Evolutionary conservation across 2,113 vertebrate genomes (phyloP).

Genomic region (Colinus virginianus): DNA sequence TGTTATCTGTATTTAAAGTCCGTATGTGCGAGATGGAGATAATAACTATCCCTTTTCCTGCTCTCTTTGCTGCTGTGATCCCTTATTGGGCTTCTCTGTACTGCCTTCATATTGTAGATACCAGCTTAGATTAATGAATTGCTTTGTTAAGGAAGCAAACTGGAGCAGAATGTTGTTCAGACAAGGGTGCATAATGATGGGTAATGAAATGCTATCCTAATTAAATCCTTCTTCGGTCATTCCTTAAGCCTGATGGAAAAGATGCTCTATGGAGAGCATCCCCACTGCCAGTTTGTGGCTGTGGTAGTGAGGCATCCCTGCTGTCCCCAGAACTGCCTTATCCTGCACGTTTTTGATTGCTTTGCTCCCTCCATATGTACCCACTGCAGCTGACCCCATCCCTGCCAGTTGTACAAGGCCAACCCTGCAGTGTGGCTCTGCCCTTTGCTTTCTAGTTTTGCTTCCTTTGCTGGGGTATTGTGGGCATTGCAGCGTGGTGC

Average conservation of each 20-base stretch:
- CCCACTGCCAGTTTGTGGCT: neutral
- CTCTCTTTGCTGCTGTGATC: neutral
- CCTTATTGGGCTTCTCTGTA: neutral
- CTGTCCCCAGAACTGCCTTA: neutral
- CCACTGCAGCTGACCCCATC: neutral
- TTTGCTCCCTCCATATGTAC: fast-evolving
- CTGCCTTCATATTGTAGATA: neutral
- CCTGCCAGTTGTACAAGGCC: fast-evolving
- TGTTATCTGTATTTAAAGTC: neutral
- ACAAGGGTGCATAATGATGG: neutral
- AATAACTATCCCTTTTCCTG: neutral
- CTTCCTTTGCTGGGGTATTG: neutral
- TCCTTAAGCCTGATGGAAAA: neutral
- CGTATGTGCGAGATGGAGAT: neutral
- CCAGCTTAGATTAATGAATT: neutral
- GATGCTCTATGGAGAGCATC: neutral
- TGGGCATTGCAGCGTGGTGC: neutral
- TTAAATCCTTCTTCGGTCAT: neutral
- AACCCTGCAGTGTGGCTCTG: neutral
- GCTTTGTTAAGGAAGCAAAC: neutral
- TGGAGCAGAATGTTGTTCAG: neutral
- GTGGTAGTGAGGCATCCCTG: neutral
- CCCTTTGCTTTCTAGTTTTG: neutral
- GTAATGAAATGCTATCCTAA: neutral
- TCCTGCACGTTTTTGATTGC: neutral